These are phyloP conservation scores for Clinocottus analis DNA, from an alignment of 2,113 vertebrate species.

Conservation along the genomic window DNA sequence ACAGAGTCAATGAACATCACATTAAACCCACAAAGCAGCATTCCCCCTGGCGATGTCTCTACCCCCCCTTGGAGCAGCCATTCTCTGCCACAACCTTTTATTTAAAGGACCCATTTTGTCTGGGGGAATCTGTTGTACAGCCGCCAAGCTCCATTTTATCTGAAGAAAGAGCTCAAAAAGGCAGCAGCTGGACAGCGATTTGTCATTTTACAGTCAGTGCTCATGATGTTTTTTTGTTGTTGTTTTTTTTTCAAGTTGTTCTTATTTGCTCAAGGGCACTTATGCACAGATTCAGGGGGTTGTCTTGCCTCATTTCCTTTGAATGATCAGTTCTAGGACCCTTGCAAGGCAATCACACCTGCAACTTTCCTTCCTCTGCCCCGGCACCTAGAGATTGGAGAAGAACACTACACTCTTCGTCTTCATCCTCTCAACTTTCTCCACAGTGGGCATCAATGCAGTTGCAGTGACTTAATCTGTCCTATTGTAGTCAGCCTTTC, in stretches of 20 bases:
- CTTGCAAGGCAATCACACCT: not conserved
- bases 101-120: constrained; percentile 55
- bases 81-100: constrained; percentile 34
- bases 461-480: not conserved
- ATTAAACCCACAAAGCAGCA: constrained; percentile 42
- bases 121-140: constrained; percentile 24
- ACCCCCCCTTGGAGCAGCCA: constrained; percentile 20
- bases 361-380: constrained; percentile 1
- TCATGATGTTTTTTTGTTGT: constrained; percentile 14
- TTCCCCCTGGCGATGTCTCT: constrained; percentile 6
- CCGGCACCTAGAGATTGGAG: not conserved
- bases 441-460: constrained; percentile 9
- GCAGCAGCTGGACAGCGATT: constrained; percentile 45
- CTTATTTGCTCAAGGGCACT: constrained; percentile 18
- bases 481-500: not conserved
- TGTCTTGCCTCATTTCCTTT: not conserved
- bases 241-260: not conserved
- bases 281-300: not conserved
- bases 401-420: not conserved
- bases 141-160: constrained; percentile 50
- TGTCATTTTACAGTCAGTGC: constrained; percentile 39
- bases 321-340: not conserved
- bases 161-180: constrained; percentile 40
- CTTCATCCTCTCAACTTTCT: constrained; percentile 24
- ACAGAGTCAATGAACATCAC: constrained; percentile 38